Percentiles rank a stretch among this genome's conserved stretches.
Evolutionary conservation across 2,888 invertebrate species (phyloP).

Genomic region (Catocala sponsa): DNA sequence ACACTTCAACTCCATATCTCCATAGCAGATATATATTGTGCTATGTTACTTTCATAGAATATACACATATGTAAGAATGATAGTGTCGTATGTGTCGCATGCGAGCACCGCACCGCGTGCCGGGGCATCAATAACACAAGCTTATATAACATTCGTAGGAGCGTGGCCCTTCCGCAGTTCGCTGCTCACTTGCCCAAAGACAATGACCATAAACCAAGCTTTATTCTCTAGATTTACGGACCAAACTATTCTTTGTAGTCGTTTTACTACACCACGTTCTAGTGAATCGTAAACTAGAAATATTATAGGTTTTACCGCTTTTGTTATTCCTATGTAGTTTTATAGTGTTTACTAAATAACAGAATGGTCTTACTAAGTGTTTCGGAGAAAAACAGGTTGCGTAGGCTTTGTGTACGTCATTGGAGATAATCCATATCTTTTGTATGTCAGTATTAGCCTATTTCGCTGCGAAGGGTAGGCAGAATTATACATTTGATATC

Average conservation of each 20-base stretch:
- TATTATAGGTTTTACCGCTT: constrained; percentile 10
- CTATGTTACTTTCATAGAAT: too few species aligned
- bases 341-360: constrained; percentile 3
- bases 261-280: constrained; percentile 25
- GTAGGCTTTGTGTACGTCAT: too few species aligned
- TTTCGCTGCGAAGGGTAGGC: too few species aligned
- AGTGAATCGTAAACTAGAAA: constrained; percentile 23
- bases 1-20: too few species aligned
- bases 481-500: too few species aligned
- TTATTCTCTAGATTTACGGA: constrained; percentile 30
- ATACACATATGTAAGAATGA: too few species aligned
- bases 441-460: too few species aligned
- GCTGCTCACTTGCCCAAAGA: constrained; percentile 20
- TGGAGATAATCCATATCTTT: too few species aligned
- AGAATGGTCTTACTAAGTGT: background rate
- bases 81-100: too few species aligned
- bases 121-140: background rate
- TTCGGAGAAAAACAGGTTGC: too few species aligned
- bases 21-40: too few species aligned
- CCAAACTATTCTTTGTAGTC: constrained; percentile 19
- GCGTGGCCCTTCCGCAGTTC: constrained; percentile 1
- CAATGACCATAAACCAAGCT: constrained; percentile 33
- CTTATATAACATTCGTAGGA: constrained; percentile 8
- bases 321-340: background rate
- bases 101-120: too few species aligned